A percentile compares a stretch with the other conserved stretches of the same genome.
Conservation (phyloP, 2,888 invertebrate genomes). For the Cephus nigrinus region DNA sequence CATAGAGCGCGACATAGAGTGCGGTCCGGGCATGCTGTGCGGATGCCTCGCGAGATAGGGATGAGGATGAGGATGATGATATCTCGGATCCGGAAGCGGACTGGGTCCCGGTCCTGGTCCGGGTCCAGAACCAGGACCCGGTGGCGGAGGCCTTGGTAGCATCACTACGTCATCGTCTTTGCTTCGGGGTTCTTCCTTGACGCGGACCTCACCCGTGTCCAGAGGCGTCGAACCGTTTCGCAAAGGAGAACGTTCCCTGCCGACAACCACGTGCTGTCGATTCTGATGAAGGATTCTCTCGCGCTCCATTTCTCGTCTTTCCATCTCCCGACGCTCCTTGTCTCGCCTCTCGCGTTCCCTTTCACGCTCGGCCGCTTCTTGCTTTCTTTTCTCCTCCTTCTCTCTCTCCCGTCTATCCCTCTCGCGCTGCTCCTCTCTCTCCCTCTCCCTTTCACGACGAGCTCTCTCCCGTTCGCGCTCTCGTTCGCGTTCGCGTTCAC, state of each 20-base stretch:
- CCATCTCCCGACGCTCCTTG: conserved; percentile 70
- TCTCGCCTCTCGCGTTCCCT: conserved; percentile 62
- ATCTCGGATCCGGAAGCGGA: conserved; percentile 69
- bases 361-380: conserved; percentile 66
- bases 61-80: conserved; percentile 70
- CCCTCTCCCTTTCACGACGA: conserved; percentile 72
- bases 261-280: conserved; percentile 52
- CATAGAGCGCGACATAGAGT: conserved; percentile 69
- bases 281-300: conserved; percentile 39
- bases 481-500: conserved; percentile 64
- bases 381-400: conserved; percentile 65
- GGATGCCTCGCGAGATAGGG: conserved; percentile 64
- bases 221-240: conserved; percentile 71
- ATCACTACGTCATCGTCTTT: conserved; percentile 70
- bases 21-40: conserved; percentile 68
- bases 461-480: conserved; percentile 73
- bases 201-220: conserved; percentile 68
- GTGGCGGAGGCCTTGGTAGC: conserved; percentile 59
- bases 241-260: conserved; percentile 79
- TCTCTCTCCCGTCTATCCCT: conserved; percentile 68
- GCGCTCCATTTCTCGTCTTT: conserved; percentile 69
- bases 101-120: conserved; percentile 55
- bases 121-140: conserved; percentile 33
- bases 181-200: conserved; percentile 75
- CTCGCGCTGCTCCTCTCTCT: conserved; percentile 73